These are phyloP conservation scores for Paramormyrops kingsleyae DNA, from an alignment of 2,113 vertebrate species.

Conservation along the genomic window DNA sequence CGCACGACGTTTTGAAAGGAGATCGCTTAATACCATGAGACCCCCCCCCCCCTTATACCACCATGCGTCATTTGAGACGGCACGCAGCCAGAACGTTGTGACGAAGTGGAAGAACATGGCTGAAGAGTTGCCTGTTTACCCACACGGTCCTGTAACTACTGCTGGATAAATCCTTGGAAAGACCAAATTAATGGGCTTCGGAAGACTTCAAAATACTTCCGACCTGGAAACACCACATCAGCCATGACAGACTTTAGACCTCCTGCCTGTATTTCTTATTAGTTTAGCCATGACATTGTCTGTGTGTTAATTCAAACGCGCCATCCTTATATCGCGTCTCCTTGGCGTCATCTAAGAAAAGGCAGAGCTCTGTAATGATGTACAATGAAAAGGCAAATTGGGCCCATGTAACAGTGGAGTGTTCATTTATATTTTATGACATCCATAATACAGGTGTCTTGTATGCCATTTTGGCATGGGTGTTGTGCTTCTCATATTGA, in stretches of 20 bases:
- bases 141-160: constrained; percentile 22
- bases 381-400: neutral
- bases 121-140: constrained; percentile 29
- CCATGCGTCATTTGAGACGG: constrained; percentile 36
- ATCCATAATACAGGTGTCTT: neutral
- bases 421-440: neutral
- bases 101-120: constrained; percentile 20
- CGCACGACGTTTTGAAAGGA: neutral
- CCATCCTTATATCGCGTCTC: neutral
- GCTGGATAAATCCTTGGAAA: constrained; percentile 28
- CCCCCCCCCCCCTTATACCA: constrained; percentile 29
- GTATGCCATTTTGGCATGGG: neutral
- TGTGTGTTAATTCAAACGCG: constrained; percentile 12
- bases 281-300: constrained; percentile 42
- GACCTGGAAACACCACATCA: constrained; percentile 43
- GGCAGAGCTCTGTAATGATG: neutral
- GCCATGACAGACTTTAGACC: constrained; percentile 43
- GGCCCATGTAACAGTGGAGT: neutral
- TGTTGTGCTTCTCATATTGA: neutral
- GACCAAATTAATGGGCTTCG: constrained; percentile 34
- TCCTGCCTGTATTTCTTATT: constrained; percentile 45
- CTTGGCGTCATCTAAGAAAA: neutral
- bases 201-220: constrained; percentile 49
- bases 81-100: constrained; percentile 18
- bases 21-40: neutral